phyloP scores from a whole-genome alignment of 2,888 invertebrate genomes.

The Tromatobia lineatoria region DNA sequence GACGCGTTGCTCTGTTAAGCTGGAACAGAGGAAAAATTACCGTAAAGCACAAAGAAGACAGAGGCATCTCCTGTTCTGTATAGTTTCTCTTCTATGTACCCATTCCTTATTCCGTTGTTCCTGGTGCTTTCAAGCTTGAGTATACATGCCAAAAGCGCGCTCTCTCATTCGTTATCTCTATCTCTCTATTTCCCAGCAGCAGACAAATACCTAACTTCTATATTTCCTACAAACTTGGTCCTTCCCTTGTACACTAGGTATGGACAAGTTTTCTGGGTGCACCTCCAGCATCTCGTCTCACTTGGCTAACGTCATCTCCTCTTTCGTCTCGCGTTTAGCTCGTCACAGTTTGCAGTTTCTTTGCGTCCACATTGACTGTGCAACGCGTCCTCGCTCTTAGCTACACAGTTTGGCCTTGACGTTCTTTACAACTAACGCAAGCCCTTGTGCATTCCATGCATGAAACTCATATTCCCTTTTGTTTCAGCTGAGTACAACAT shows the following conservation, averaged over 20 bases:
- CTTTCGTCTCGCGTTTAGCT: slow-evolving; percentile 2
- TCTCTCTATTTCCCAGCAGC: not conserved
- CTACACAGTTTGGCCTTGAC: not conserved
- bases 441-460: not conserved
- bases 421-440: slow-evolving; percentile 13
- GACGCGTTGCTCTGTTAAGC: not conserved
- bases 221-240: slow-evolving; percentile 1
- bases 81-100: slow-evolving; percentile 11
- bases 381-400: not conserved
- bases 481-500: not conserved
- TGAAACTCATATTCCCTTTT: not conserved
- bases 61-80: slow-evolving; percentile 6
- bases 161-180: not conserved
- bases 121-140: slow-evolving; percentile 39
- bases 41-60: not conserved
- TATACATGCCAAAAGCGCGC: slow-evolving; percentile 2
- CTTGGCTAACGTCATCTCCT: slow-evolving; percentile 11
- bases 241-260: slow-evolving; percentile 14
- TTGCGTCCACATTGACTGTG: not conserved
- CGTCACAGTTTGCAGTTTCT: slow-evolving; percentile 3
- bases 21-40: slow-evolving; percentile 13
- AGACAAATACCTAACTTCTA: slow-evolving; percentile 18
- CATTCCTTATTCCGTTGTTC: slow-evolving; percentile 23
- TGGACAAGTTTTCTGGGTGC: not conserved
- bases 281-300: slow-evolving; percentile 12